These are phyloP conservation scores for Brienomyrus longianalis DNA, from an alignment of 2,113 vertebrate species.

Conservation along the genomic window DNA sequence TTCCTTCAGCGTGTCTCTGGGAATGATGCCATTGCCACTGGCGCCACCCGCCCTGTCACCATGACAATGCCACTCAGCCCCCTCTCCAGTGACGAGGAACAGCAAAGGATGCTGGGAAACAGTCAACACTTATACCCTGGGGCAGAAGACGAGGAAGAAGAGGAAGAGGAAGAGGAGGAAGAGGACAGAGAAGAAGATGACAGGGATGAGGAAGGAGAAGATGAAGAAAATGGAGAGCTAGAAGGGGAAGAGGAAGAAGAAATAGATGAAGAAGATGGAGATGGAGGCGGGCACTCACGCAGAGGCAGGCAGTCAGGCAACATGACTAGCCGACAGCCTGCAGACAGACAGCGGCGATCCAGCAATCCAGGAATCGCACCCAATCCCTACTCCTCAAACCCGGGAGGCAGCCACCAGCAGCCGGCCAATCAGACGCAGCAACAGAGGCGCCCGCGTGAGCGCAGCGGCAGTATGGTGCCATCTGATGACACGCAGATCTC, in stretches of 20 bases:
- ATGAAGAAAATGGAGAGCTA: slow-evolving; percentile 58
- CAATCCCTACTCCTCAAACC: slow-evolving; percentile 63
- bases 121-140: slow-evolving; percentile 65
- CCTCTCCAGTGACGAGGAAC: slow-evolving; percentile 85
- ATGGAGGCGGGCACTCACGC: slow-evolving; percentile 44
- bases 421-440: slow-evolving; percentile 52
- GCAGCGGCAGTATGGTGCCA: slow-evolving; percentile 59
- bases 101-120: slow-evolving; percentile 75
- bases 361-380: slow-evolving; percentile 52
- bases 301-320: slow-evolving; percentile 52
- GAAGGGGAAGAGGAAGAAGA: slow-evolving; percentile 55
- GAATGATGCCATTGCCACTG: slow-evolving; percentile 65
- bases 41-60: slow-evolving; percentile 65
- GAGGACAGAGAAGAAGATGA: slow-evolving; percentile 68
- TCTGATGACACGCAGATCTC: slow-evolving; percentile 76
- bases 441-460: slow-evolving; percentile 67
- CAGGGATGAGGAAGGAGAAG: slow-evolving; percentile 51
- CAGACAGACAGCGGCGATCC: slow-evolving; percentile 46
- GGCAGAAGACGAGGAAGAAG: slow-evolving; percentile 73
- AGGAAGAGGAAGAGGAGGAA: slow-evolving; percentile 77
- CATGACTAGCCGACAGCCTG: slow-evolving; percentile 36
- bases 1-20: slow-evolving; percentile 50
- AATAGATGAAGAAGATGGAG: slow-evolving; percentile 46
- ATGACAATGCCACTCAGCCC: slow-evolving; percentile 87
- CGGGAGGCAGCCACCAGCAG: slow-evolving; percentile 59